Evolutionary conservation across 2,888 invertebrate species (phyloP).

Genomic region (Scrobipalpa atriplicella): DNA sequence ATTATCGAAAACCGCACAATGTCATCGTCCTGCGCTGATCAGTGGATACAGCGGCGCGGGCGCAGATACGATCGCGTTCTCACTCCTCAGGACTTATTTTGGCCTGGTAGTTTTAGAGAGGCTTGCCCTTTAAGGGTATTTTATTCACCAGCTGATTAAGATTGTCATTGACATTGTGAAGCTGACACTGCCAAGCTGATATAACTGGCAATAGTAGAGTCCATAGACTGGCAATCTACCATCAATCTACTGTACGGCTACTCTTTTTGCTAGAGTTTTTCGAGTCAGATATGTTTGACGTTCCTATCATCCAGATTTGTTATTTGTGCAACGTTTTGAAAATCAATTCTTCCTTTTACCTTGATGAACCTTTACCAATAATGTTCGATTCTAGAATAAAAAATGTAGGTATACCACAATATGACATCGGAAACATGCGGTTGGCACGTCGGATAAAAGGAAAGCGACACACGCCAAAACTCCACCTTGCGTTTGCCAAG

Average conservation of each 20-base stretch:
- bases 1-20: conserved; percentile 71
- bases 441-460: conserved; percentile 21
- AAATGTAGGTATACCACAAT: neutral
- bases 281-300: too few species aligned
- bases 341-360: too few species aligned
- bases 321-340: too few species aligned
- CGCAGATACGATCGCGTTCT: conserved; percentile 50
- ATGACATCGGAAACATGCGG: conserved; percentile 17
- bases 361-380: neutral
- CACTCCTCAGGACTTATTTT: neutral
- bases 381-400: neutral
- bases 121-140: neutral
- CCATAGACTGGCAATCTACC: too few species aligned
- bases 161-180: too few species aligned
- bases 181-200: too few species aligned
- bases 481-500: conserved; percentile 41
- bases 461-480: conserved; percentile 37
- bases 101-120: conserved; percentile 7
- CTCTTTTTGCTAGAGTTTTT: too few species aligned
- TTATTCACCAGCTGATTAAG: too few species aligned
- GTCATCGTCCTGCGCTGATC: conserved; percentile 73
- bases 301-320: too few species aligned
- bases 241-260: too few species aligned
- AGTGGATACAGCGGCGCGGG: conserved; percentile 55
- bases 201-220: too few species aligned